A percentile compares a stretch with the other conserved stretches of the same genome.
These are phyloP conservation scores for Labrus mixtus DNA, from an alignment of 2,113 vertebrate species.

Conservation along the genomic window DNA sequence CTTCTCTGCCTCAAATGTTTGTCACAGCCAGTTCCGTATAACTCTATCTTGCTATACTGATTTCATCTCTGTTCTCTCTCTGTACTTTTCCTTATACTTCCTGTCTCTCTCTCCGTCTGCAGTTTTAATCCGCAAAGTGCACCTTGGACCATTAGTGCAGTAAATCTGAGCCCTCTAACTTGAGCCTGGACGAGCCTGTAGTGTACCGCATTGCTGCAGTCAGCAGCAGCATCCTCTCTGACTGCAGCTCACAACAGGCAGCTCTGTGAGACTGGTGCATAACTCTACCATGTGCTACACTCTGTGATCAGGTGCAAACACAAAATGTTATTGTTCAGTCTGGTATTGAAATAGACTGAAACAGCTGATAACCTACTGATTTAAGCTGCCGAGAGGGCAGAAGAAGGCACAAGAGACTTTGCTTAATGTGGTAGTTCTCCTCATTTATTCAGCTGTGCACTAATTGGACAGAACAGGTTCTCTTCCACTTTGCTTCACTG, in stretches of 20 bases:
- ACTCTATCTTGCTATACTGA: background rate
- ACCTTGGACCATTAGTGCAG: constrained; percentile 72
- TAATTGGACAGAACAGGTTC: constrained; percentile 21
- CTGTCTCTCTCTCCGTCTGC: constrained; percentile 37
- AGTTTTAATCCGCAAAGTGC: constrained; percentile 76
- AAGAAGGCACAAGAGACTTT: background rate
- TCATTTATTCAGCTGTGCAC: constrained; percentile 21
- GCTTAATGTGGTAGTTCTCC: constrained; percentile 15
- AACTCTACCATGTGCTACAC: constrained; percentile 32
- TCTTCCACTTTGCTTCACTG: background rate
- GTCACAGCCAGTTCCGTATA: background rate
- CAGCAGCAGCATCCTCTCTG: constrained; percentile 55
- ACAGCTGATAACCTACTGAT: constrained; percentile 12
- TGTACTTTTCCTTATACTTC: background rate
- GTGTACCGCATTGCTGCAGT: constrained; percentile 82
- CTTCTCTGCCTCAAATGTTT: background rate
- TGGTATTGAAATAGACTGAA: constrained; percentile 10
- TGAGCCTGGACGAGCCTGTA: constrained; percentile 65
- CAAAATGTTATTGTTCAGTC: constrained; percentile 7
- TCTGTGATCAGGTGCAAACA: constrained; percentile 14
- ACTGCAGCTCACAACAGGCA: constrained; percentile 67
- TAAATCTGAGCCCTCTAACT: constrained; percentile 76
- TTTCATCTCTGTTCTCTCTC: constrained; percentile 19
- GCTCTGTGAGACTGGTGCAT: constrained; percentile 67
- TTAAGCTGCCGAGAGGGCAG: background rate